A percentile compares a stretch with the other conserved stretches of the same genome.
Evolutionary conservation across 2,113 vertebrate species (phyloP).

Genomic region (Caranx ignobilis): DNA sequence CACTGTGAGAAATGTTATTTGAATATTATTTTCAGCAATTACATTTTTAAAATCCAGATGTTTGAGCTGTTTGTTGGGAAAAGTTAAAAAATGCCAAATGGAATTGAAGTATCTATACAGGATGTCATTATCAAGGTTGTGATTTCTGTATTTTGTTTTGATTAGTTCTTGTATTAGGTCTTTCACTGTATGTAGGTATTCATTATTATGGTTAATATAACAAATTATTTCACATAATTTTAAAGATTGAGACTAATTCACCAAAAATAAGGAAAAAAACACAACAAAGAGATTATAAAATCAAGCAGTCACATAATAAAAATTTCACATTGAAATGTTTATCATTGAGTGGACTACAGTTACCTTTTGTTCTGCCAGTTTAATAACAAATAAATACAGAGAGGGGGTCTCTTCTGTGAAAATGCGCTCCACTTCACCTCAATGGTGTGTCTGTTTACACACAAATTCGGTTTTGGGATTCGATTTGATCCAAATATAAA

Average conservation of each 20-base stretch:
- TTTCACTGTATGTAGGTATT: constrained; percentile 48
- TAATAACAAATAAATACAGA: constrained; percentile 87
- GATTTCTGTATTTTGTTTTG: constrained; percentile 22
- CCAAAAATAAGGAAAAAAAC: constrained; percentile 63
- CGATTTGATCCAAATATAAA: constrained; percentile 84
- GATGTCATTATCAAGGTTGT: constrained; percentile 8
- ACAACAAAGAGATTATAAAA: constrained; percentile 61
- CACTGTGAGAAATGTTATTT: neutral
- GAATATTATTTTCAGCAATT: neutral
- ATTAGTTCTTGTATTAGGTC: constrained; percentile 22
- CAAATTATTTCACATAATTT: constrained; percentile 36
- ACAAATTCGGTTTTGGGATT: constrained; percentile 81
- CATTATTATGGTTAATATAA: constrained; percentile 44
- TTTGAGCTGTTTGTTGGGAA: neutral
- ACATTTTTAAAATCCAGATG: neutral
- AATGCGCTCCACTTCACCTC: constrained; percentile 82
- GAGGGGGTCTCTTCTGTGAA: constrained; percentile 83
- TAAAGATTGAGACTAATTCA: constrained; percentile 61
- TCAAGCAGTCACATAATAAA: constrained; percentile 71
- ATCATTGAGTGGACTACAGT: constrained; percentile 84
- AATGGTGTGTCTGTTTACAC: constrained; percentile 80
- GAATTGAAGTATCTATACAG: constrained; percentile 11
- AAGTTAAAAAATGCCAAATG: constrained; percentile 28
- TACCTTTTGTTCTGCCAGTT: constrained; percentile 87
- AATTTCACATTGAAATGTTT: constrained; percentile 70